Evolutionary conservation across 2,888 invertebrate genomes (phyloP).

Genomic region (Athripsodes cinereus): DNA sequence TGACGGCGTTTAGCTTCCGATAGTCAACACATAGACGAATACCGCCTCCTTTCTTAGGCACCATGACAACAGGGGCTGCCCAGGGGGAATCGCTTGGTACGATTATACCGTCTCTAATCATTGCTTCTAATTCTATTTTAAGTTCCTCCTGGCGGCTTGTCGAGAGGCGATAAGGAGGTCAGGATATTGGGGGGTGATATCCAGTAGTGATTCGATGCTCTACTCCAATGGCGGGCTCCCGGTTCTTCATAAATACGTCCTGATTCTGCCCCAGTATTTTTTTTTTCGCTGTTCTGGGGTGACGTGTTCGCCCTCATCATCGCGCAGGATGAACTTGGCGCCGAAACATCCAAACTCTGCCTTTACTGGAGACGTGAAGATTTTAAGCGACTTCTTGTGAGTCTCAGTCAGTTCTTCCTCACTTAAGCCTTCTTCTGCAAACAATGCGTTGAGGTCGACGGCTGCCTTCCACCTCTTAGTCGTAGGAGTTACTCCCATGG

Average conservation of each 20-base stretch:
- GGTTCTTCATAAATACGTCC: neutral
- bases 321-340: neutral
- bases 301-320: slow-evolving; percentile 1
- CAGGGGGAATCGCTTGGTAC: slow-evolving; percentile 36
- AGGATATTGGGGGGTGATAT: slow-evolving; percentile 30
- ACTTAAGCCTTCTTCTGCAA: neutral
- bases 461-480: neutral
- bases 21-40: slow-evolving; percentile 34
- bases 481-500: neutral
- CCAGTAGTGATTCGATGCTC: slow-evolving; percentile 31
- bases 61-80: slow-evolving; percentile 33
- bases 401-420: neutral
- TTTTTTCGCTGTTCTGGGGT: neutral
- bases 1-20: no score
- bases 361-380: neutral
- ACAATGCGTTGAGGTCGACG: neutral
- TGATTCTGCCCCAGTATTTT: neutral
- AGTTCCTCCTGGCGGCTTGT: slow-evolving; percentile 29
- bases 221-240: neutral
- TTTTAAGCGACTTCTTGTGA: neutral
- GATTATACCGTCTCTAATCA: slow-evolving; percentile 32
- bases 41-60: no score
- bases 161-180: slow-evolving; percentile 33
- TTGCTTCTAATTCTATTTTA: slow-evolving; percentile 30
- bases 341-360: neutral